A percentile compares a stretch with the other conserved stretches of the same genome.
phyloP scores from a whole-genome alignment of 2,888 invertebrate species.

The Nephrocerus scutellatus region DNA sequence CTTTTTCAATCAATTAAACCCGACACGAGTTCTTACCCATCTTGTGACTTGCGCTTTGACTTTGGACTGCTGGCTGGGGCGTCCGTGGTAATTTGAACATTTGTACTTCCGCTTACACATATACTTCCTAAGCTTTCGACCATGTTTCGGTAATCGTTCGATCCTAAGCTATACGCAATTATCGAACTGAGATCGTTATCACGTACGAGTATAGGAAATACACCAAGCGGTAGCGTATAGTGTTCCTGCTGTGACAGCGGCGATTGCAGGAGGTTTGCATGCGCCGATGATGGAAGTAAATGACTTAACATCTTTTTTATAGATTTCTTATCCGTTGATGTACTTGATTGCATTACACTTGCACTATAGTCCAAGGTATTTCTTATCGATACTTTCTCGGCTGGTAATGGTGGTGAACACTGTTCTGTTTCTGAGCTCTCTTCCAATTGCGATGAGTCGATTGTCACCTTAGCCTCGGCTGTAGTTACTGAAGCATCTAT shows the following conservation, averaged over 20 bases:
- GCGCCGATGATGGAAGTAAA: conserved; percentile 54
- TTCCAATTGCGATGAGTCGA: not conserved
- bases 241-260: conserved; percentile 65
- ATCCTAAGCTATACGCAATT: conserved; percentile 73
- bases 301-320: conserved; percentile 64
- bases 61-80: conserved; percentile 36
- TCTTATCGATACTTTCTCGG: conserved; percentile 7
- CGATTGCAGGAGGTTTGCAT: conserved; percentile 49
- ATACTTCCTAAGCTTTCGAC: conserved; percentile 47
- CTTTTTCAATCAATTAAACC: not conserved
- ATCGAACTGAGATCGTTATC: conserved; percentile 79
- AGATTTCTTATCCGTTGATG: conserved; percentile 52
- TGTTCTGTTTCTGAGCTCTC: conserved; percentile 11
- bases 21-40: conserved; percentile 32
- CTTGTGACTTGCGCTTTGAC: conserved; percentile 38
- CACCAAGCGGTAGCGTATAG: conserved; percentile 57
- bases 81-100: conserved; percentile 14
- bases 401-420: conserved; percentile 3
- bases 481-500: conserved; percentile 39
- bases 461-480: not conserved
- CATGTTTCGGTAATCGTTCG: conserved; percentile 60
- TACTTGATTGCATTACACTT: conserved; percentile 3
- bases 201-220: conserved; percentile 64
- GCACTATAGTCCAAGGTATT: too few relatives aligned
- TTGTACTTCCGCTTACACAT: conserved; percentile 1